phyloP scores from a whole-genome alignment of 2,797 vertebrate species.

The Botia kubotai region DNA sequence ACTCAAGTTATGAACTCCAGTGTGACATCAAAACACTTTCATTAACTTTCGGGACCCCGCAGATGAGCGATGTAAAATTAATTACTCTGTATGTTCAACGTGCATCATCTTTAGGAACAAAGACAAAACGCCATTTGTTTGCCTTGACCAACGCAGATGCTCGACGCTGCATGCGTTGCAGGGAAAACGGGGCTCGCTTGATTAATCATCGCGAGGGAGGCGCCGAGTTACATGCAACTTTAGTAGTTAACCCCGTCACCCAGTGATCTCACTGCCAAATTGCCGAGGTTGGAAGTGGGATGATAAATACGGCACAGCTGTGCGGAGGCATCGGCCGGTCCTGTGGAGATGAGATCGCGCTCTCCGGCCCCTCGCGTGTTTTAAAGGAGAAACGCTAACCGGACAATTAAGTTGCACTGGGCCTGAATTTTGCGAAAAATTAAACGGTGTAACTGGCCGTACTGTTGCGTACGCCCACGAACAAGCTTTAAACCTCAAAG shows the following conservation, averaged over 20 bases:
- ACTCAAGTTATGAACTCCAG: constrained; percentile 60
- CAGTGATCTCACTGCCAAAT: constrained; percentile 87
- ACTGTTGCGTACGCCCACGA: constrained; percentile 68
- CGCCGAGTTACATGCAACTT: constrained; percentile 93
- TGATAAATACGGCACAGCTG: constrained; percentile 87
- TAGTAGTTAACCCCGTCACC: constrained; percentile 94
- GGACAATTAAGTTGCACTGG: constrained; percentile 26
- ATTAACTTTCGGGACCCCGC: constrained; percentile 73
- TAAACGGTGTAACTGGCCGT: background rate
- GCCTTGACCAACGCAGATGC: constrained; percentile 81
- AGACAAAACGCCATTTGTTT: constrained; percentile 82
- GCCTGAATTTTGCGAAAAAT: background rate
- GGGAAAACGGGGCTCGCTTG: constrained; percentile 80
- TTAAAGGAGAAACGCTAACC: constrained; percentile 55
- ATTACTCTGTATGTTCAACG: constrained; percentile 79
- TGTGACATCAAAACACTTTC: constrained; percentile 62
- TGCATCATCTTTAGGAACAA: constrained; percentile 78
- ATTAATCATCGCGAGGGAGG: constrained; percentile 89
- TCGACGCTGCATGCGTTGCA: constrained; percentile 78
- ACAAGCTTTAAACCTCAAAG: constrained; percentile 75
- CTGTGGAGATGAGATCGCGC: constrained; percentile 67
- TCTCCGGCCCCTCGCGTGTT: constrained; percentile 58
- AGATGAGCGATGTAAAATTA: constrained; percentile 79
- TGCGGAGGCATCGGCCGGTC: constrained; percentile 69
- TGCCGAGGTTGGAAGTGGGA: constrained; percentile 83